Evolutionary conservation across 2,113 vertebrate species (phyloP), one percentile per base, ranked within the genome.

Genomic region (Oncorhynchus masou): DNA sequence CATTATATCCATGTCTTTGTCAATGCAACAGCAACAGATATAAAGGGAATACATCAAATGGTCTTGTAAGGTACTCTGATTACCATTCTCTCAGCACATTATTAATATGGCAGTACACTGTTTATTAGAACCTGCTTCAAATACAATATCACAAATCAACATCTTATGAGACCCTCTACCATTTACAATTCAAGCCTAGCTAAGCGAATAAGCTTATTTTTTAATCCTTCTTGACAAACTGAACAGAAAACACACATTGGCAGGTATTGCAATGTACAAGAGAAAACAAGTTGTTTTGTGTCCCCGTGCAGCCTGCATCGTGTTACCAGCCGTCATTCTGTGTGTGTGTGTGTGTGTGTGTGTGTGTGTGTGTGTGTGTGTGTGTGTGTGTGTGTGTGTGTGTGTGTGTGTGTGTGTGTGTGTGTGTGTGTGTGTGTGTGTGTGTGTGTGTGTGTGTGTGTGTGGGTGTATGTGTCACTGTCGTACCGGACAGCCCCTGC

Each of bases 1-100:
- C 54, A 64, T 68, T 80, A 45, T 45, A 9, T 45, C 39, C 39
- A 68, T 78, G 69, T 12, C 19, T 22, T 67, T 29, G 31, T 34
- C 48, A 31, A 71, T 51, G 66, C 57, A 65, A 48, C 31, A 29
- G 64, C 51, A 74, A 12, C 69, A 19, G 3, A 11, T 45, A 75
- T 57, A 66, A 57, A 20, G 54, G 3, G 3, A 57, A 57, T 16
- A 57, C 13, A 15, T 16, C 13, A 57, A 16, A 57, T 19, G 54
- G 54, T 57, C 8, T 45, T 45, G 39, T 39, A 39, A 39, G 7
- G 9, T 39, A 39, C 39, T 45, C 39, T 45, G 8, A 45, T 45
- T 45, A 11, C 11, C 39, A 45, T 45, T 45, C 8, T 45, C 9
- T 45, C 39, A 45, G 39, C 39, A 45, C 39, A 57, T 57, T 57